These are phyloP conservation scores for Pteronura brasiliensis DNA, from an alignment of 2,113 vertebrate genomes.

Conservation along the genomic window DNA sequence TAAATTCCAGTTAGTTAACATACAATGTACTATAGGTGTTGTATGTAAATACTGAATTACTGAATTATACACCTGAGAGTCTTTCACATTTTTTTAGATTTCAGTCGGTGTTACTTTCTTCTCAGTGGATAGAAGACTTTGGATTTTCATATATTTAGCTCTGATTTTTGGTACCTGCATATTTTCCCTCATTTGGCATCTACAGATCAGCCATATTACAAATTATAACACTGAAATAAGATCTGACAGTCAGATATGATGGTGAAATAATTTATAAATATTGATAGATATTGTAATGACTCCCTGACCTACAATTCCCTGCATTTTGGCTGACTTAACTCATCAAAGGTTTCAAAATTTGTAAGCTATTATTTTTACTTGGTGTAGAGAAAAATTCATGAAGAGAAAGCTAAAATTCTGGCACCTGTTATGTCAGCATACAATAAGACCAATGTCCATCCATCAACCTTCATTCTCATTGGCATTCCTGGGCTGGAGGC, in stretches of 20 bases:
- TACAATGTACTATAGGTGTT: neutral
- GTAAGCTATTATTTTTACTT: neutral
- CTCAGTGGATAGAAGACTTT: neutral
- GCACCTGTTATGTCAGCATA: neutral
- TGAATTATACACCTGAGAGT: neutral
- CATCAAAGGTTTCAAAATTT: neutral
- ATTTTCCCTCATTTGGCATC: neutral
- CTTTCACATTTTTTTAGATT: neutral
- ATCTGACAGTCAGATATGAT: neutral
- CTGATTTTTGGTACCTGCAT: neutral
- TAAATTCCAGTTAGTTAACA: neutral
- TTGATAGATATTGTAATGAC: neutral
- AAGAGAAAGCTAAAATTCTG: neutral
- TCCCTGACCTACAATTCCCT: neutral
- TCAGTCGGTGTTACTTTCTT: neutral
- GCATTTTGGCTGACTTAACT: neutral
- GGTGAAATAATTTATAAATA: neutral
- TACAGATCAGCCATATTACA: neutral
- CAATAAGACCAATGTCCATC: slow-evolving; percentile 41
- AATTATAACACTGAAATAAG: neutral
- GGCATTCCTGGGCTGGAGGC: slow-evolving; percentile 69
- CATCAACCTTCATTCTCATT: slow-evolving; percentile 54
- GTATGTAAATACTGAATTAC: neutral
- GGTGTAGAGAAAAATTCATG: neutral
- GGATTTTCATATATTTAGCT: neutral